Evolutionary conservation across 1,140 invertebrate species (phyloP), one percentile per base, ranked within the genome.

Genomic region (Latrodectus geometricus): DNA sequence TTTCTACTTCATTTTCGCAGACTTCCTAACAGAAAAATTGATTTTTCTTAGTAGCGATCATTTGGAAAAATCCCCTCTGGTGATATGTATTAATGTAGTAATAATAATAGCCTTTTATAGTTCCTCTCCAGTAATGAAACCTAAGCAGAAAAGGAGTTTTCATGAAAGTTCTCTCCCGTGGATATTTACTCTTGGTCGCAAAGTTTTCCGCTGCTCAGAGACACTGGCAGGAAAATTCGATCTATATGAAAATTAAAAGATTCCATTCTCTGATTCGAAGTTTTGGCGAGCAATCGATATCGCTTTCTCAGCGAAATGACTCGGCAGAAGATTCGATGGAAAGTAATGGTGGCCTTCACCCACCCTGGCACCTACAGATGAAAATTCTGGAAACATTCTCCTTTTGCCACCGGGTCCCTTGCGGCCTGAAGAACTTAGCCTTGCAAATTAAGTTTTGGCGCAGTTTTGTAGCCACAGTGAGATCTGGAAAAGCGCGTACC

Each of bases 381-480:
- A 20, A 20, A 66, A 66, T 66, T 20, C 20, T 66, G 65, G 17
- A 35, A 35, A 35, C 35, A 35, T 5, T 35, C 35, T 35, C 35
- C 35, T 35, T 35, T 35, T 35, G 35, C 35, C 35, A 20, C 21
- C 8, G 7, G 9, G 20, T 68, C 35, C 61, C 77, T 65, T 35
- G 9, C 54, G 17, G 77, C 61, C 65, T n/a, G 17, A 79, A 68
- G 77, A 79, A 79, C 61, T 68, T 68, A 68, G 77, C 66, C 77
- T 79, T 79, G 77, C 77, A 79, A 79, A 79, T 79, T 79, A 79
- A 79, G 77, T 79, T 79, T 79, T 8, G 77, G n/a, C 17, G 21
- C 65, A 79, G 65, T 79, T 79, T 79, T 79, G 77, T 79, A 79
- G 77, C 77, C 50, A n/a, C 54, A 52, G 49, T 20, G 73, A 20